Base-by-base conservation (phyloP, 2,797 vertebrate genomes). In the Orestias chungarensis region DNA sequence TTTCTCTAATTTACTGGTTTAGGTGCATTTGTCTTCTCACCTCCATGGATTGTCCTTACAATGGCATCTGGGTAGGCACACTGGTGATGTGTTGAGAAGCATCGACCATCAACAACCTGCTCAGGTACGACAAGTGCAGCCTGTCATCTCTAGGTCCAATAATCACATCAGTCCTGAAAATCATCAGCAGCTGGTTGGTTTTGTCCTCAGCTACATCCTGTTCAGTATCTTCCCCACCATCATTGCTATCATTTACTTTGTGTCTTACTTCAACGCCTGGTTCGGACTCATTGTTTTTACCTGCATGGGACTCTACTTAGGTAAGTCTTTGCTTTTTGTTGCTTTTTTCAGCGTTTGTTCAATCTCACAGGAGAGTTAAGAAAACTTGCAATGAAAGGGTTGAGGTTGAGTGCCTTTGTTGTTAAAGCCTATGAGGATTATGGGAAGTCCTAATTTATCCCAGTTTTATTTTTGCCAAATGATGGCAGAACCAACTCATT, bases 241-340 rank as follows among this genome's bases (percentile, higher is more conserved):
- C 70, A 93, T 90, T 0, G 97, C 97, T 85, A 96, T 98, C 4
- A 23, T 95, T 89, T 98, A 97, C 88, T 98, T 98, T 87, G 93
- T 95, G 55, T 94, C 95, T 0, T 95, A 93, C 88, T 98, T 98
- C 94, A 97, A 91, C 0, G 93, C 95, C 79, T 98, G 97, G 97
- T 98, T 98, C 0, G 97, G 97, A 73, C 96, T 98, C 87, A 96
- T 97, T 68, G 94, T 98, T 83, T 96, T 97, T 25, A 85, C 96
- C 85, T 98, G 97, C 89, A 97, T 98, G 96, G 86, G 92, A 50
- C 91, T 98, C 61, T 98, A 98, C 82, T 93, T 97, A 78, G 93
- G 96, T 98, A 87, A 96, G 96, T 89, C 11, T 1, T 31, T 44
- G 20, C 46, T 47, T 6, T n/a, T 47, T 20, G 2, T 47, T 47